phyloP scores from a whole-genome alignment of 2,113 vertebrate species.

The Gymnorhina tibicen region DNA sequence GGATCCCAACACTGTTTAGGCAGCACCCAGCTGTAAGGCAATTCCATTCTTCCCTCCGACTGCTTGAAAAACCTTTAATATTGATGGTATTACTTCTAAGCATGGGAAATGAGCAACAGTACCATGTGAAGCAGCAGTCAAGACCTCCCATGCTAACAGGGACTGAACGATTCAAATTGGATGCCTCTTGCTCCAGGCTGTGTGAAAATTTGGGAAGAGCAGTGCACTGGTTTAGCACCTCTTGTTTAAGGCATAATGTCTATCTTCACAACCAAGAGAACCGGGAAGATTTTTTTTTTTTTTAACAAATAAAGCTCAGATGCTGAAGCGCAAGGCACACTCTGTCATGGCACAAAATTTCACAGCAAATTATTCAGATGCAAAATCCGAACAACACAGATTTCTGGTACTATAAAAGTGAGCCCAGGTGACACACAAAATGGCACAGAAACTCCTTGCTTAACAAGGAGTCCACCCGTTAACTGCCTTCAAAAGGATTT shows the following conservation, averaged over 20 bases:
- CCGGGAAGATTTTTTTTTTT: not conserved
- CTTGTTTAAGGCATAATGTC: not conserved
- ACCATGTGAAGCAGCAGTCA: not conserved
- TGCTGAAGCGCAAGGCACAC: not conserved
- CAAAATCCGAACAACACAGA: not conserved
- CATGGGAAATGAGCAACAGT: not conserved
- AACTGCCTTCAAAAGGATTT: not conserved
- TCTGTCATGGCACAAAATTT: not conserved
- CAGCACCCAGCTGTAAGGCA: not conserved
- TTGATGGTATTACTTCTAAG: not conserved
- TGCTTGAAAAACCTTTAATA: not conserved
- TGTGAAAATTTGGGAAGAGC: not conserved
- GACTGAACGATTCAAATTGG: not conserved
- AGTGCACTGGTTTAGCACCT: not conserved
- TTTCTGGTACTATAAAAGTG: not conserved
- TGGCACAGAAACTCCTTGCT: not conserved
- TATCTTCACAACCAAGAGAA: not conserved
- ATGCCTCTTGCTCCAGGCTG: not conserved
- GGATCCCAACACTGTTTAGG: not conserved
- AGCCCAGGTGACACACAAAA: not conserved
- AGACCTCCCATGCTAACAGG: not conserved
- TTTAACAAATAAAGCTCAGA: conserved; percentile 16
- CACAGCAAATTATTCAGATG: not conserved
- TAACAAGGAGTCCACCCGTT: not conserved
- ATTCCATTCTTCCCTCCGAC: not conserved